Conservation (phyloP, 2,797 vertebrate genomes). For the Cyclura pinguis region DNA sequence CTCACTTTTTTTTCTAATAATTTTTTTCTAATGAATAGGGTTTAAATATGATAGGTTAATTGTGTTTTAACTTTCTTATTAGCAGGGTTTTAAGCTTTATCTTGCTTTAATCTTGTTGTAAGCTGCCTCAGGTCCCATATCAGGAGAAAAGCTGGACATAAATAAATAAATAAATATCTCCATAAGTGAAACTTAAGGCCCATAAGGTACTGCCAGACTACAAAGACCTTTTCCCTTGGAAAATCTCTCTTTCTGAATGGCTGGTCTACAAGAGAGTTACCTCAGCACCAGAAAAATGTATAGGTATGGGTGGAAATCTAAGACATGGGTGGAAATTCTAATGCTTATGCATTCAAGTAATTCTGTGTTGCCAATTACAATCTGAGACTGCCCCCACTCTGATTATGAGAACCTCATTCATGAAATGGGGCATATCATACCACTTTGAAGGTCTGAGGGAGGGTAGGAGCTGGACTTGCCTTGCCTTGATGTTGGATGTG, state of each 20-base stretch:
- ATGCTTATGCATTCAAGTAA: background rate
- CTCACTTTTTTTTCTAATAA: no score
- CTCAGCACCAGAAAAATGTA: background rate
- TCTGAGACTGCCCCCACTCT: no score
- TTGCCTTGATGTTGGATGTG: slow-evolving; percentile 87
- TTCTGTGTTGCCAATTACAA: background rate
- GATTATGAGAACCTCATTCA: background rate
- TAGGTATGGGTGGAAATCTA: background rate
- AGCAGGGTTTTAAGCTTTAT: no score
- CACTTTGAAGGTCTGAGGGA: background rate
- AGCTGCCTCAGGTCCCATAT: no score
- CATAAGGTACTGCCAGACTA: no score
- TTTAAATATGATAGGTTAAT: no score
- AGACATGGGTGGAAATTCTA: background rate
- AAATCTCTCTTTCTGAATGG: background rate
- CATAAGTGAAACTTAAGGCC: background rate
- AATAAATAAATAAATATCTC: no score
- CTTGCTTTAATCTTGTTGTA: no score
- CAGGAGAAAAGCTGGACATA: no score
- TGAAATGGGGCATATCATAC: background rate
- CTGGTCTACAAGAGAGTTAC: background rate
- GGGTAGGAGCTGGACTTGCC: slow-evolving; percentile 75
- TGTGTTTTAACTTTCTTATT: no score
- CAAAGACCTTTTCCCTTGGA: background rate
- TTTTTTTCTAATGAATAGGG: no score